Conservation (phyloP, 2,113 vertebrate species). For the Ceuthmochares aereus region DNA sequence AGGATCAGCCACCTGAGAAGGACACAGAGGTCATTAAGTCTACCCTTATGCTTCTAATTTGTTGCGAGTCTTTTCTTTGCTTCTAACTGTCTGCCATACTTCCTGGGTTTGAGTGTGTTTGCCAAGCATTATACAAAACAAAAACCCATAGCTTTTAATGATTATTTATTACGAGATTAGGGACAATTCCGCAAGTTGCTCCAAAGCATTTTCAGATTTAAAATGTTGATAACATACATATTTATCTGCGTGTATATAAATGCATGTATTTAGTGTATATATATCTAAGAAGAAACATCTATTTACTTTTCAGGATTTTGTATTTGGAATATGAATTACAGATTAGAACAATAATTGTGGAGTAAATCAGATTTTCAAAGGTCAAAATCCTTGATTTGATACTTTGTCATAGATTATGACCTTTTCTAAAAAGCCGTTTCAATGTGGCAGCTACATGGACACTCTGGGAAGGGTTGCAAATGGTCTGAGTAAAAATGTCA, state of each 20-base stretch:
- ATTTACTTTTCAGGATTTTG: not conserved
- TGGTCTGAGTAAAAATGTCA: not conserved
- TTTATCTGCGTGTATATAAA: not conserved
- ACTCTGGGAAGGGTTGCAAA: not conserved
- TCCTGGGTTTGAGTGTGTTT: constrained; percentile 57
- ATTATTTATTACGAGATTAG: constrained; percentile 11
- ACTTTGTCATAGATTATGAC: not conserved
- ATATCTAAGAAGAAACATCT: not conserved
- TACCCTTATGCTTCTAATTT: constrained; percentile 68
- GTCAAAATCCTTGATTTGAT: not conserved
- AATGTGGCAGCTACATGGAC: not conserved
- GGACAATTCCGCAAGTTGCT: not conserved
- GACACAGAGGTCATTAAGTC: not conserved
- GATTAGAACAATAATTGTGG: not conserved
- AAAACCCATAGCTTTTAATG: not conserved
- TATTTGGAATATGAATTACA: not conserved
- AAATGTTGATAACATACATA: not conserved
- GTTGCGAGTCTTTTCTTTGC: constrained; percentile 28
- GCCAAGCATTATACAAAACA: constrained; percentile 18
- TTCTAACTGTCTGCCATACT: constrained; percentile 55
- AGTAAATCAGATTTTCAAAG: not conserved
- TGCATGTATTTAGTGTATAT: not conserved
- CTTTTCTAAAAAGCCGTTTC: not conserved
- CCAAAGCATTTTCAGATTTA: not conserved
- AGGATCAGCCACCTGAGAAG: constrained; percentile 30